Evolutionary conservation across 1,140 invertebrate genomes (phyloP).

Genomic region (Drosophila truncata): DNA sequence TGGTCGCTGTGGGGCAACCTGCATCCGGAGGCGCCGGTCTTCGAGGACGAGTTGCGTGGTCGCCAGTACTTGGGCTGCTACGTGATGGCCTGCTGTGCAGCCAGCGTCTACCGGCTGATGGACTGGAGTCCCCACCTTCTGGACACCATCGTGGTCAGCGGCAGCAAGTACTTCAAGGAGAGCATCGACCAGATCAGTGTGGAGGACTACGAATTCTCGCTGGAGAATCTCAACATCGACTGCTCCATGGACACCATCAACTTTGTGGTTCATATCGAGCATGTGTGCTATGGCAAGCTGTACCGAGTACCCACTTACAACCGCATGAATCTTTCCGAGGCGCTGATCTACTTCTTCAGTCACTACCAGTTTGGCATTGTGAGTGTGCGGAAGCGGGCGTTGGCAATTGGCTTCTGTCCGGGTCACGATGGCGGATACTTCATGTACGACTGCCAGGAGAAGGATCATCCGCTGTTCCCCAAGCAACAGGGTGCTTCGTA

Average conservation of each 20-base stretch:
- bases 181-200: slow-evolving; percentile 86
- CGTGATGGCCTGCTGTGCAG: slow-evolving; percentile 87
- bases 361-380: slow-evolving; percentile 86
- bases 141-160: slow-evolving; percentile 87
- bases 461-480: slow-evolving; percentile 87
- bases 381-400: slow-evolving; percentile 86
- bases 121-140: slow-evolving; percentile 88
- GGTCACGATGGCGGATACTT: slow-evolving; percentile 86
- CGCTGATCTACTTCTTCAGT: slow-evolving; percentile 87
- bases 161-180: slow-evolving; percentile 86
- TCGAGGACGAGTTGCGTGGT: slow-evolving; percentile 84
- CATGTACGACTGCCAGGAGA: slow-evolving; percentile 88
- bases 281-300: slow-evolving; percentile 87
- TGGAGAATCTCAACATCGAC: slow-evolving; percentile 86
- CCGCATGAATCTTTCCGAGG: slow-evolving; percentile 87
- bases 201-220: slow-evolving; percentile 86
- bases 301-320: slow-evolving; percentile 87
- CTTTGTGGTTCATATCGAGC: slow-evolving; percentile 87
- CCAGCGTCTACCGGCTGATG: slow-evolving; percentile 86
- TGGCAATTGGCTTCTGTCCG: slow-evolving; percentile 87
- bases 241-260: slow-evolving; percentile 86
- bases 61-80: slow-evolving; percentile 87
- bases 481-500: slow-evolving; percentile 87
- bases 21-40: slow-evolving; percentile 86
- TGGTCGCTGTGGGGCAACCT: slow-evolving; percentile 87